Evolutionary conservation across 1,140 invertebrate species (phyloP).

Genomic region (Anoplolepis gracilipes): DNA sequence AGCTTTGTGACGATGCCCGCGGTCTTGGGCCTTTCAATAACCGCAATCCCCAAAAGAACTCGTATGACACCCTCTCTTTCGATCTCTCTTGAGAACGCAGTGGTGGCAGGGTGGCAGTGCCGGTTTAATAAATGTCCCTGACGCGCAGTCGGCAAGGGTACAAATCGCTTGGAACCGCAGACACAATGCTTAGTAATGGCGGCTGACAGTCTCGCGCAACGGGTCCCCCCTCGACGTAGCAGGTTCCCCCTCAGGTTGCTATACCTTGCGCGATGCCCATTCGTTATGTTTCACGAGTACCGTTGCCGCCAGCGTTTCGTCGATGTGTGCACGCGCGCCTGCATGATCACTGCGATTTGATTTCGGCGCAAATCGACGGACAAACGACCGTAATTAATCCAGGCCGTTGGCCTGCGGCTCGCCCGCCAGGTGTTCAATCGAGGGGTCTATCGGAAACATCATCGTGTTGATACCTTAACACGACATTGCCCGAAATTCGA

Average conservation of each 20-base stretch:
- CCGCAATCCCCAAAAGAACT: conserved; percentile 51
- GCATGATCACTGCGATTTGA: conserved; percentile 76
- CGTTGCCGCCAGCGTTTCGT: not conserved
- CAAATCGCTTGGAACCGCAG: conserved; percentile 82
- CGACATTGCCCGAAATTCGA: conserved; percentile 30
- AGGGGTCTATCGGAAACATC: conserved; percentile 54
- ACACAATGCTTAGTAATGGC: conserved; percentile 84
- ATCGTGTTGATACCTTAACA: conserved; percentile 55
- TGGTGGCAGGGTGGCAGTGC: conserved; percentile 15
- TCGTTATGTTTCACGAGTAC: conserved; percentile 77
- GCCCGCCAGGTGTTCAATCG: conserved; percentile 41
- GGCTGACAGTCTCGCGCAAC: conserved; percentile 74
- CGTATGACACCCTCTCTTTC: conserved; percentile 18
- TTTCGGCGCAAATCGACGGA: conserved; percentile 77
- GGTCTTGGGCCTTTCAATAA: conserved; percentile 22
- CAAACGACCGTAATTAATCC: conserved; percentile 84
- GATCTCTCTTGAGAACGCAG: conserved; percentile 38
- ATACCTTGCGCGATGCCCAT: conserved; percentile 68
- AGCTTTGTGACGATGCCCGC: not conserved
- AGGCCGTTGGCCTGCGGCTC: conserved; percentile 56
- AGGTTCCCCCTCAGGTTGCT: conserved; percentile 70
- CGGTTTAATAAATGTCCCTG: conserved; percentile 82
- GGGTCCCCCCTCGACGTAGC: conserved; percentile 64
- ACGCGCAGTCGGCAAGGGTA: conserved; percentile 78
- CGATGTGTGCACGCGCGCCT: not conserved